Evolutionary conservation across 2,113 vertebrate species (phyloP).

Genomic region (Tragelaphus buxtoni): DNA sequence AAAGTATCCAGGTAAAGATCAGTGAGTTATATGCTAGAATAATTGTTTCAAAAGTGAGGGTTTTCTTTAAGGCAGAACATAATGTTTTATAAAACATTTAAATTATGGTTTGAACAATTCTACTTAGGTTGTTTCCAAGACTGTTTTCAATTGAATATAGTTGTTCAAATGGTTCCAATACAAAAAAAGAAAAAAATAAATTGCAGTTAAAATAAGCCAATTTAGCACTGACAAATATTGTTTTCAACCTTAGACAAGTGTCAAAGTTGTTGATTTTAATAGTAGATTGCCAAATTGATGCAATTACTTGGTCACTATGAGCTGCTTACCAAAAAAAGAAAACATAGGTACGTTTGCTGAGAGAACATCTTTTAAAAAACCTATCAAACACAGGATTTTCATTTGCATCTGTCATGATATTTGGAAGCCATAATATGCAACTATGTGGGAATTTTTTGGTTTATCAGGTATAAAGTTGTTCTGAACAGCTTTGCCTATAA

Average conservation of each 20-base stretch:
- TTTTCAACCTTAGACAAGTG: slow-evolving; percentile 67
- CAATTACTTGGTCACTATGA: slow-evolving; percentile 72
- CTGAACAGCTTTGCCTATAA: neutral
- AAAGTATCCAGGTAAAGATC: neutral
- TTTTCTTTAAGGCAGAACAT: slow-evolving; percentile 64
- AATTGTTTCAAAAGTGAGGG: slow-evolving; percentile 45
- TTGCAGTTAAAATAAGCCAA: slow-evolving; percentile 58
- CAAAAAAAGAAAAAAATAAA: neutral
- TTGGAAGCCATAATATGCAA: slow-evolving; percentile 30
- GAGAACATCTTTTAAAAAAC: slow-evolving; percentile 64
- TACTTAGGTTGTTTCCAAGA: slow-evolving; percentile 70
- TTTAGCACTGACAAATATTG: slow-evolving; percentile 71
- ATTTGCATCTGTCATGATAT: slow-evolving; percentile 51
- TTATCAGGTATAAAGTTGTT: neutral
- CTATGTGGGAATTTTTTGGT: neutral
- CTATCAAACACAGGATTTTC: slow-evolving; percentile 61
- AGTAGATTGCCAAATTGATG: slow-evolving; percentile 69
- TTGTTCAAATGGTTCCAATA: slow-evolving; percentile 68
- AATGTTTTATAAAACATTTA: slow-evolving; percentile 70
- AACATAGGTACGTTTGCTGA: slow-evolving; percentile 63
- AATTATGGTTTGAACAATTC: slow-evolving; percentile 68
- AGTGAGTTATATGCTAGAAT: slow-evolving; percentile 34
- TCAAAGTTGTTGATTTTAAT: slow-evolving; percentile 75
- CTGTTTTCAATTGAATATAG: slow-evolving; percentile 68
- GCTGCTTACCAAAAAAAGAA: slow-evolving; percentile 52